phyloP scores from a whole-genome alignment of 2,888 invertebrate genomes.

The Andrena camellia region DNA sequence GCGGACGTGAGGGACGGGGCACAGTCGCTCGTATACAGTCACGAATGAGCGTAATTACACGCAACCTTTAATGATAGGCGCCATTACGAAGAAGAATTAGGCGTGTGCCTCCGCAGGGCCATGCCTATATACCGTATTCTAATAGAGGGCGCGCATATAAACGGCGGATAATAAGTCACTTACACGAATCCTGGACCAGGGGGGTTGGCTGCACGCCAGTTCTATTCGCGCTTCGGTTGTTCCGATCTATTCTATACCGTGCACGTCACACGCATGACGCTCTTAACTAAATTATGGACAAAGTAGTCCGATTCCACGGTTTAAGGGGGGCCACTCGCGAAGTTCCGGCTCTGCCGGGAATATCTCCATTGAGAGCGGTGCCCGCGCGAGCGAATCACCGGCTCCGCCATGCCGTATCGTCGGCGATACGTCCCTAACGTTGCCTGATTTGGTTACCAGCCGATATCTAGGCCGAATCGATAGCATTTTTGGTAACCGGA shows the following conservation, averaged over 20 bases:
- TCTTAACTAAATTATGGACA: slow-evolving; percentile 85
- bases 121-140: slow-evolving; percentile 60
- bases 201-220: slow-evolving; percentile 83
- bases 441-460: neutral
- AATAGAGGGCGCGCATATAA: slow-evolving; percentile 79
- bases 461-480: neutral
- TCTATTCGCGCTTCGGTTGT: slow-evolving; percentile 85
- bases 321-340: slow-evolving; percentile 79
- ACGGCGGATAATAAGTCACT: slow-evolving; percentile 85
- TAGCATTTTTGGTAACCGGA: slow-evolving; percentile 4
- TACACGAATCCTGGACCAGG: slow-evolving; percentile 83
- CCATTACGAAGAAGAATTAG: slow-evolving; percentile 79
- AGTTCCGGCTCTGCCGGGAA: slow-evolving; percentile 68
- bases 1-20: neutral
- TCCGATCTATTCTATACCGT: slow-evolving; percentile 84
- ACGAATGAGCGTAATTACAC: slow-evolving; percentile 63
- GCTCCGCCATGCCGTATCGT: neutral
- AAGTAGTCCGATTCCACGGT: slow-evolving; percentile 83
- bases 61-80: slow-evolving; percentile 75
- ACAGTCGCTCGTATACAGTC: slow-evolving; percentile 47
- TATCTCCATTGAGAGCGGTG: slow-evolving; percentile 29
- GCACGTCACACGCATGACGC: slow-evolving; percentile 85
- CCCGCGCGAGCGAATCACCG: neutral
- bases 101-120: slow-evolving; percentile 65
- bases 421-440: neutral